Evolutionary conservation across 2,113 vertebrate species (phyloP).

Genomic region (Percopsis transmontana): DNA sequence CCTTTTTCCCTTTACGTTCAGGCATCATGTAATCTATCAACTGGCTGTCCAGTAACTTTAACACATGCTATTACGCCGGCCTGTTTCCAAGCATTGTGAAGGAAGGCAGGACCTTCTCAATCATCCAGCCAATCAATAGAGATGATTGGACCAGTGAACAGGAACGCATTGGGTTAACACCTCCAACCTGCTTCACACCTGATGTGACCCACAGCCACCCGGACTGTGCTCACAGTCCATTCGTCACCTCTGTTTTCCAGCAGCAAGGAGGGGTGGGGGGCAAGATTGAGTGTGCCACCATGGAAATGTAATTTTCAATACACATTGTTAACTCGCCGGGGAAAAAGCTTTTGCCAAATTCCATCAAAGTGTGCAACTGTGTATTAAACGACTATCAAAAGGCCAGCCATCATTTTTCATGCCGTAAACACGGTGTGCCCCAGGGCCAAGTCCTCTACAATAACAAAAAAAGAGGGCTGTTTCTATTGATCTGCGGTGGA

Average conservation of each 20-base stretch:
- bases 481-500: constrained; percentile 61
- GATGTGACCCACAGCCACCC: constrained; percentile 67
- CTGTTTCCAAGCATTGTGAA: constrained; percentile 41
- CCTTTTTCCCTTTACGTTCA: background rate
- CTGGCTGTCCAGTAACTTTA: background rate
- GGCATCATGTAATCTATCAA: too few relatives aligned
- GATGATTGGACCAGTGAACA: constrained; percentile 79
- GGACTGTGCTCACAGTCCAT: constrained; percentile 61
- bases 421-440: constrained; percentile 57
- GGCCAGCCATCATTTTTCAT: constrained; percentile 67
- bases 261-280: constrained; percentile 25
- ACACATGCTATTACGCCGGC: constrained; percentile 28
- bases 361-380: constrained; percentile 73
- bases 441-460: constrained; percentile 38
- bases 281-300: constrained; percentile 68
- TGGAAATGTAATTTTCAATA: constrained; percentile 72
- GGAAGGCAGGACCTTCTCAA: constrained; percentile 73
- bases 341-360: constrained; percentile 74
- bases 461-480: constrained; percentile 40
- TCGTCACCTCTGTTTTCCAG: constrained; percentile 65
- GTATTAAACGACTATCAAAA: constrained; percentile 74
- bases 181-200: constrained; percentile 64
- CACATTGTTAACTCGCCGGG: constrained; percentile 72
- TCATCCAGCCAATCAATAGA: constrained; percentile 68
- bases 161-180: constrained; percentile 76